phyloP scores from a whole-genome alignment of 1,140 invertebrate genomes.

The Aphis craccivora region DNA sequence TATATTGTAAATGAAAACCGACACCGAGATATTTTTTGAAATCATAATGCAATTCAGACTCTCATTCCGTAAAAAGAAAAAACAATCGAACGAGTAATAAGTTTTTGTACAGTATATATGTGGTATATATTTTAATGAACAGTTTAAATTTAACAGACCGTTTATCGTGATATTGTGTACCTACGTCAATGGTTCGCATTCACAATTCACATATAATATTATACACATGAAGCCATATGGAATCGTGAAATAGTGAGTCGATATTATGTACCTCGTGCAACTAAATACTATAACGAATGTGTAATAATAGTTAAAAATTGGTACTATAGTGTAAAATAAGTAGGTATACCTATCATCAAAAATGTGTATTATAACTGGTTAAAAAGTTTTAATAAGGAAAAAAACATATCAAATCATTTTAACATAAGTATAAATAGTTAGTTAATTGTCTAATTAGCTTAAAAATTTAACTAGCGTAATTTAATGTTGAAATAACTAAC shows the following conservation, averaged over 20 bases:
- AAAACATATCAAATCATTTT: background rate
- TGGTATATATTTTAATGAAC: background rate
- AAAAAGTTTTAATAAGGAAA: background rate
- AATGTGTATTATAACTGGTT: background rate
- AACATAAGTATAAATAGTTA: background rate
- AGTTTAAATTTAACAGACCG: slow-evolving; percentile 17
- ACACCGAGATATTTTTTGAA: background rate
- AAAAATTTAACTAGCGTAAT: too few species aligned
- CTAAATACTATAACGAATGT: background rate
- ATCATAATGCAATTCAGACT: background rate
- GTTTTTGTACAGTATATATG: background rate
- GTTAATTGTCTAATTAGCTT: too few species aligned
- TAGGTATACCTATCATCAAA: background rate
- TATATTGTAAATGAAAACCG: background rate
- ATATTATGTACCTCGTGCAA: background rate
- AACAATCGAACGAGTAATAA: background rate
- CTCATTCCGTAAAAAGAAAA: background rate
- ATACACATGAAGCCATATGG: background rate
- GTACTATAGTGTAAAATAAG: background rate
- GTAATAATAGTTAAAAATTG: background rate
- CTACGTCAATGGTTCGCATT: background rate
- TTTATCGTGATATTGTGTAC: background rate
- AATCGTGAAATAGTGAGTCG: background rate
- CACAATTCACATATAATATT: background rate
- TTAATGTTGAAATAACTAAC: background rate